Base-by-base conservation (phyloP, 2,888 invertebrate genomes). In the Dugesia japonica region DNA sequence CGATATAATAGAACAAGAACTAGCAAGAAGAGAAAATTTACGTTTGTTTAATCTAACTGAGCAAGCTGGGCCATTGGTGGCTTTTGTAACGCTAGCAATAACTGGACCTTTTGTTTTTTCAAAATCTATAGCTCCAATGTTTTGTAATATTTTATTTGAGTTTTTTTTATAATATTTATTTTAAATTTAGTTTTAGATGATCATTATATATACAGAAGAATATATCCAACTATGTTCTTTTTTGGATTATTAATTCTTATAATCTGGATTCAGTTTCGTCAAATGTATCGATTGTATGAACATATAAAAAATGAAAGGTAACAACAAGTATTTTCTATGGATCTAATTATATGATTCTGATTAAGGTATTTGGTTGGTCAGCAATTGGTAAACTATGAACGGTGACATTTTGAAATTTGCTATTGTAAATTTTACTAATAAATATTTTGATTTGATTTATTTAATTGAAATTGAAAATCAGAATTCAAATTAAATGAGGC, bases 301-400 rank as follows among this genome's bases (percentile, higher is more conserved):
- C 94, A 94, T 85, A 98, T 98, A 82, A 94, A 95, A 86, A 97
- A 98, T 86, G 97, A 97, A 86, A 75, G 56, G 75, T 75, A 20
- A 23, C 20, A 26, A 26, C 9, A 26, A 9, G 20, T 27, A 7
- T 38, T 73, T 33, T 1, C 15, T 15, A 38, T 33, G n/a, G 7
- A 4, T 1, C 23, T 33, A 42, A 33, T 26, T 73, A 33, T 23
- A 42, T 38, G 33, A 71, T 75, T 75, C 42, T 9, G 15, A n/a
- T 76, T 7, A 1, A 76, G 87, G 80, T 87, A 97, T 86, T 88
- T 97, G 73, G 95, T 98, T 17, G 97, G 97, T 0, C 91, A 94
- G 82, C 88, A 94, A 80, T 88, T 98, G 80, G 95, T 97, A 28
- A 98, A 98, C 87, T 98, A 97, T 86, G 93, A 97, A 72, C 56